Conservation (phyloP, 2,888 invertebrate genomes). For the Hyppa rectilinea region DNA sequence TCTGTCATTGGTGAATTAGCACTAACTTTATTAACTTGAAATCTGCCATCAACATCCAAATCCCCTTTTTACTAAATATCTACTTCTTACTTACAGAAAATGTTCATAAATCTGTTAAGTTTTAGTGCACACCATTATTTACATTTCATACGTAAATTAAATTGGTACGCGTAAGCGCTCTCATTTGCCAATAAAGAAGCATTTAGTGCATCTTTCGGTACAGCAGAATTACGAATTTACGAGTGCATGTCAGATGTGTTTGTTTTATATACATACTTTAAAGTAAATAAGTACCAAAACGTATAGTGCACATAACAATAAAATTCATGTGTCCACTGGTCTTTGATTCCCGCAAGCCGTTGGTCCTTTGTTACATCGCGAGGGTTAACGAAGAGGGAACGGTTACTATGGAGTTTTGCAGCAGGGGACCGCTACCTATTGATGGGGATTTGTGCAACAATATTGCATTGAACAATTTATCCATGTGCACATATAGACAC, state of each 20-base stretch:
- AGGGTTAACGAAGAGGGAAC: conserved; percentile 54
- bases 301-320: conserved; percentile 7
- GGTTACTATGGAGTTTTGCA: conserved; percentile 30
- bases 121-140: conserved; percentile 16
- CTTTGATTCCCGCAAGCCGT: conserved; percentile 34
- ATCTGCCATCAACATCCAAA: not conserved
- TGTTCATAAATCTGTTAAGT: conserved; percentile 5
- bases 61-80: too few species aligned
- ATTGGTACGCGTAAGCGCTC: conserved; percentile 1
- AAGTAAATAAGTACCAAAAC: conserved; percentile 2
- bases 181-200: conserved; percentile 6
- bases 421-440: conserved; percentile 11
- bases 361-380: conserved; percentile 32
- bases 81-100: too few species aligned
- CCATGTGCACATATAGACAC: conserved; percentile 24
- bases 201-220: conserved; percentile 5
- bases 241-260: not conserved
- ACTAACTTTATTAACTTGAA: not conserved
- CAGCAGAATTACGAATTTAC: conserved; percentile 1
- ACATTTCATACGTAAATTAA: conserved; percentile 1
- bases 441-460: conserved; percentile 46
- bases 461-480: conserved; percentile 41
- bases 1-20: too few species aligned
- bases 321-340: conserved; percentile 22
- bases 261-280: not conserved